phyloP scores from a whole-genome alignment of 2,113 vertebrate species.

The Canis aureus region DNA sequence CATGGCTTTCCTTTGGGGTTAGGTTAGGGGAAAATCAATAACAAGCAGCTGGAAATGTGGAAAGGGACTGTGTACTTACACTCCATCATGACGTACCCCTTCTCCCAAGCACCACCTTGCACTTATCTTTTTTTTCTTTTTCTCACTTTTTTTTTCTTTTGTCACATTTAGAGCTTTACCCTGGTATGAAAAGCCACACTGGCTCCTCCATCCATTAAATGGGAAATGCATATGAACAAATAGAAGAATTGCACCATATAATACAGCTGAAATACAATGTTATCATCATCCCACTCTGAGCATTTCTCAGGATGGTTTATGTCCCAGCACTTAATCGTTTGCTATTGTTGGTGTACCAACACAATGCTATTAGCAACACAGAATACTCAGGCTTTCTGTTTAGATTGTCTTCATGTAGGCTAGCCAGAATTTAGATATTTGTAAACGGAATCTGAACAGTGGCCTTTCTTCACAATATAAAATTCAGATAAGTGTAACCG shows the following conservation, averaged over 20 bases:
- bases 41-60: conserved; percentile 34
- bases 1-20: conserved; percentile 49
- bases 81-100: background rate
- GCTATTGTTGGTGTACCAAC: conserved; percentile 77
- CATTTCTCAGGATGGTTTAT: conserved; percentile 69
- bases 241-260: conserved; percentile 63
- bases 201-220: conserved; percentile 68
- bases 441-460: conserved; percentile 83
- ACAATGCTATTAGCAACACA: conserved; percentile 72
- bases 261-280: conserved; percentile 74
- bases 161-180: conserved; percentile 67
- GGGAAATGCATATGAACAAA: conserved; percentile 65
- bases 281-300: conserved; percentile 74
- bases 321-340: conserved; percentile 74
- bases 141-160: background rate
- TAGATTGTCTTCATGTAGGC: conserved; percentile 80
- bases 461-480: conserved; percentile 84
- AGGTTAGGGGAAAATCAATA: conserved; percentile 67
- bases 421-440: conserved; percentile 86
- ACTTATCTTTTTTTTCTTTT: background rate
- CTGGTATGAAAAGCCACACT: conserved; percentile 57
- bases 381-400: conserved; percentile 79
- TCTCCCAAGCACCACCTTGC: background rate
- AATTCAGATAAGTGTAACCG: conserved; percentile 82
- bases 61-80: background rate